Evolutionary conservation across 2,888 invertebrate genomes (phyloP), one percentile per base, ranked within the genome.

Genomic region (Nomada ferruginata): DNA sequence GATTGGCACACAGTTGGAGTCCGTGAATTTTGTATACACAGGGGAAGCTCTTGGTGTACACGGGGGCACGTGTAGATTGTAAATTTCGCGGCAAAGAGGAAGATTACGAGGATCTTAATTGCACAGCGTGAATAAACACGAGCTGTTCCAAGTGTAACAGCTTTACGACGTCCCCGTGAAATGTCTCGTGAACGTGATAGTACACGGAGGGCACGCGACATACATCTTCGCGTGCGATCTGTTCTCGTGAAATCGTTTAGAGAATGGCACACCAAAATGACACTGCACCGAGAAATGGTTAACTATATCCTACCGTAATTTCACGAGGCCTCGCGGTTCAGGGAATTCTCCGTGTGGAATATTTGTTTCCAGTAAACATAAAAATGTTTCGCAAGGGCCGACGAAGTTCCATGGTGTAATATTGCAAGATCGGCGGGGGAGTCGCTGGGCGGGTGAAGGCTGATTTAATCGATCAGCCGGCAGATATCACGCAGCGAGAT

Each of bases 71-170:
- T 60, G 84, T 44, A 26, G 55, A 23, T 29, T 55, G 65, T 84
- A 79, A 79, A 79, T 73, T 63, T 36, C 64, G 61, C 36, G 69
- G 73, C 57, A 18, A 72, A 50, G 47, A 53, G 50, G 57, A 52
- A 61, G 73, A 70, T 73, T 75, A 73, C 76, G 78, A 61, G 36
- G 83, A 84, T 87, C 86, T 86, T 88, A 87, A 88, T 87, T 88
- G 86, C 81, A 55, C 72, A 61, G 57, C 59, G 72, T 60, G 42
- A 57, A 63, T 57, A 57, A 26, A 47, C 72, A 50, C 76, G 73
- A 63, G 64, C 61, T 85, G 79, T 73, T 77, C 78, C 86, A 72
- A 84, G 78, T 76, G 73, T 76, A 64, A 76, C 72, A 57, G 29
- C 20, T 79, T 76, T 82, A 77, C 73, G 80, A 86, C 60, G 66